A percentile compares a stretch with the other conserved stretches of the same genome.
These are phyloP conservation scores for Seira ritae DNA, from an alignment of 2,888 invertebrate species.

Conservation along the genomic window DNA sequence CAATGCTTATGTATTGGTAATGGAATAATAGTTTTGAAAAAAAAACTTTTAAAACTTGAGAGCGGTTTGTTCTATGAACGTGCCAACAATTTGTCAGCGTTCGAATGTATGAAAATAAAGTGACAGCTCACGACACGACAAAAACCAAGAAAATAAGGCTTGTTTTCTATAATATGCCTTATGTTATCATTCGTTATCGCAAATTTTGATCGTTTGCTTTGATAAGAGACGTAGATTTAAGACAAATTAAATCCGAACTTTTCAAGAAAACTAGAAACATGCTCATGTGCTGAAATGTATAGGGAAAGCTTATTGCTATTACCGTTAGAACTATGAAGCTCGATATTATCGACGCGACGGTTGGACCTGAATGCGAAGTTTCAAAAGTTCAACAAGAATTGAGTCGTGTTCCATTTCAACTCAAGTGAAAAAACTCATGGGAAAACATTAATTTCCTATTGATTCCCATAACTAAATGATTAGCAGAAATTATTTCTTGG, in stretches of 20 bases:
- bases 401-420: too few species aligned
- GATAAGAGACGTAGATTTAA: too few species aligned
- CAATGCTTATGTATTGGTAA: too few species aligned
- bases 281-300: neutral
- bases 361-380: neutral
- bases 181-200: neutral
- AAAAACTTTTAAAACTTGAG: too few species aligned
- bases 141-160: neutral
- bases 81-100: slow-evolving; percentile 53
- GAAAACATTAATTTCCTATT: slow-evolving; percentile 33
- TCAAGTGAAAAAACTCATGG: slow-evolving; percentile 27
- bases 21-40: slow-evolving; percentile 27
- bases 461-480: slow-evolving; percentile 45
- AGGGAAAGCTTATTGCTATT: neutral
- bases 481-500: too few species aligned
- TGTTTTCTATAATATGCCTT: neutral
- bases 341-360: neutral
- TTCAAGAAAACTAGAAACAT: neutral
- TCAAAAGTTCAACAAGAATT: too few species aligned
- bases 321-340: neutral
- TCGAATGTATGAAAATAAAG: slow-evolving; percentile 46
- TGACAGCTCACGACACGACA: slow-evolving; percentile 42
- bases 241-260: too few species aligned
- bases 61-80: too few species aligned
- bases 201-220: too few species aligned